Evolutionary conservation across 2,888 invertebrate species (phyloP).

Genomic region (Exephanes ischioxanthus): DNA sequence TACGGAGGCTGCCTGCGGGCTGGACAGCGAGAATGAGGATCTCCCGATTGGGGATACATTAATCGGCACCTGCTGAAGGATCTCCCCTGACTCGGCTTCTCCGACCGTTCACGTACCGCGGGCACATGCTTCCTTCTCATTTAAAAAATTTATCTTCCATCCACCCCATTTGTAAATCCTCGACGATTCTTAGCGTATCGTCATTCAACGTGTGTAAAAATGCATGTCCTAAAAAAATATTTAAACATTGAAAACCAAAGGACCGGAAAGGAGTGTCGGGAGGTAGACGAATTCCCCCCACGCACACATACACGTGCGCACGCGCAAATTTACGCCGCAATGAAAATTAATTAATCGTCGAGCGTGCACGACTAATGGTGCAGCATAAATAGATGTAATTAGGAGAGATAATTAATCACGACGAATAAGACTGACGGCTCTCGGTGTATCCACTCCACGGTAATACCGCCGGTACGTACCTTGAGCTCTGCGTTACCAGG

Average conservation of each 20-base stretch:
- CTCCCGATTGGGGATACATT: slow-evolving; percentile 64
- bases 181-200: background rate
- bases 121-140: background rate
- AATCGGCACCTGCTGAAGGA: slow-evolving; percentile 72
- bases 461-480: background rate
- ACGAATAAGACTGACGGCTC: slow-evolving; percentile 53
- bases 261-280: background rate
- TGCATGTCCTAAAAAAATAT: too few relatives aligned
- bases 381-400: slow-evolving; percentile 67
- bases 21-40: slow-evolving; percentile 65
- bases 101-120: background rate
- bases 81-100: slow-evolving; percentile 50
- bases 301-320: background rate
- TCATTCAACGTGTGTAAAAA: too few relatives aligned
- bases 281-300: background rate
- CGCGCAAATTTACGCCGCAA: slow-evolving; percentile 23
- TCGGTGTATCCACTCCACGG: slow-evolving; percentile 7
- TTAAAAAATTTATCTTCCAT: background rate
- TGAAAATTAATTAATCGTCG: slow-evolving; percentile 61
- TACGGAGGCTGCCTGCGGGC: slow-evolving; percentile 43
- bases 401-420: slow-evolving; percentile 67
- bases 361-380: slow-evolving; percentile 56
- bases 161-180: background rate
- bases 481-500: background rate
- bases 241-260: background rate